Percentiles rank a stretch among this genome's conserved stretches.
Conservation (phyloP, 2,113 vertebrate species). For the Scomber japonicus region DNA sequence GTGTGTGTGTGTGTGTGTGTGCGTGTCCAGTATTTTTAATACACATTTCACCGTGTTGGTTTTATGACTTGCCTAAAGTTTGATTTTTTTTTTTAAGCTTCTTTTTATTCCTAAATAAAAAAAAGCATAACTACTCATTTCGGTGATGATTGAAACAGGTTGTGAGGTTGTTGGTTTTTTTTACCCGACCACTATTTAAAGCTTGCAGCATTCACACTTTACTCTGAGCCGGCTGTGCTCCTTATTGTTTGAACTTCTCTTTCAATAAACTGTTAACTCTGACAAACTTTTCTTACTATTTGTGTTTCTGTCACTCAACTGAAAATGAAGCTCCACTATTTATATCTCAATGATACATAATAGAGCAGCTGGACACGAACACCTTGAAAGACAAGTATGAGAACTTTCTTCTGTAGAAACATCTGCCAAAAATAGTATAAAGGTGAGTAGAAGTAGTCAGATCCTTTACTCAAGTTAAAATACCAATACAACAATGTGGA, state of each 20-base stretch:
- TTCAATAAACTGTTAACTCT: constrained; percentile 70
- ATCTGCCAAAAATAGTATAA: too few relatives aligned
- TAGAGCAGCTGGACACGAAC: not conserved
- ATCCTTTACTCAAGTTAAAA: too few relatives aligned
- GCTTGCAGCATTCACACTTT: constrained; percentile 70
- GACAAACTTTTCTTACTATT: not conserved
- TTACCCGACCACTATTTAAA: constrained; percentile 23
- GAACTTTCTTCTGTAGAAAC: too few relatives aligned
- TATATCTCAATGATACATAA: constrained; percentile 22
- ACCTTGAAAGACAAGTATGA: too few relatives aligned
- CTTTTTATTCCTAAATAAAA: constrained; percentile 9
- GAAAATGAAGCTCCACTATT: not conserved
- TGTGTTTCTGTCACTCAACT: not conserved
- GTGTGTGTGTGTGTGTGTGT: not conserved
- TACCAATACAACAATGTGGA: too few relatives aligned
- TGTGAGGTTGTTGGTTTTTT: constrained; percentile 5
- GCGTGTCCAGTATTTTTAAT: constrained; percentile 18
- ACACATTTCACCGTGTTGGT: constrained; percentile 18
- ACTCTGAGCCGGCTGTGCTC: constrained; percentile 36
- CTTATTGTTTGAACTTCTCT: constrained; percentile 56
- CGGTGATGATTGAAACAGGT: constrained; percentile 31
- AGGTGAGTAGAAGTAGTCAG: too few relatives aligned
- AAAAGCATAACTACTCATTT: constrained; percentile 17
- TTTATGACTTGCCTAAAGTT: constrained; percentile 14
- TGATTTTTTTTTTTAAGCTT: constrained; percentile 9